Conservation (phyloP, 2,888 invertebrate genomes). For the Crematogaster levior region DNA sequence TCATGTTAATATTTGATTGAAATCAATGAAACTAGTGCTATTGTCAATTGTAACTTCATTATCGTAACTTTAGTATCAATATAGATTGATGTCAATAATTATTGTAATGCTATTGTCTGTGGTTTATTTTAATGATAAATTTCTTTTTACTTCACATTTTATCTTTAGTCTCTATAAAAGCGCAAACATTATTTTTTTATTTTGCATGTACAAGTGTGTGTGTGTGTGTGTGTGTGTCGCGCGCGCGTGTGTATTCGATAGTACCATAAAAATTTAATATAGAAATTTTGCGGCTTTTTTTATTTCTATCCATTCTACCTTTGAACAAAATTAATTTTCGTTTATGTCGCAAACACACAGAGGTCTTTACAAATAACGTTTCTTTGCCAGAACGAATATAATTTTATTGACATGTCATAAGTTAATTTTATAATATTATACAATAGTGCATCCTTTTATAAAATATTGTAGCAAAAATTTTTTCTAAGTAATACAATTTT, state of each 20-base stretch:
- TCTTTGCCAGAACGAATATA: slow-evolving; percentile 1
- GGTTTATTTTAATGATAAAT: not conserved
- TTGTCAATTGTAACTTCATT: slow-evolving; percentile 10
- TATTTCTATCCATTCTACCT: not conserved
- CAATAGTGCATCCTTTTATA: slow-evolving; percentile 42
- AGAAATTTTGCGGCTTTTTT: not conserved
- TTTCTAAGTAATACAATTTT: slow-evolving; percentile 32
- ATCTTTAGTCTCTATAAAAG: not conserved
- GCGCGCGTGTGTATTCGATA: not conserved
- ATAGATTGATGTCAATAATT: not conserved
- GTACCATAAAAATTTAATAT: not conserved
- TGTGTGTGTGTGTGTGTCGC: no score
- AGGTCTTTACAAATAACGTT: not conserved
- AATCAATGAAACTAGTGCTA: not conserved
- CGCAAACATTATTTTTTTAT: not conserved
- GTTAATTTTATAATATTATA: slow-evolving; percentile 63
- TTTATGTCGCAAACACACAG: not conserved
- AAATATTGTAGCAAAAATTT: slow-evolving; percentile 42
- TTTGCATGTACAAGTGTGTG: not conserved
- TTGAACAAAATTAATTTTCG: not conserved
- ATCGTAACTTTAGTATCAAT: not conserved
- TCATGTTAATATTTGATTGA: slow-evolving; percentile 15
- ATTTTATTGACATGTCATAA: slow-evolving; percentile 44
- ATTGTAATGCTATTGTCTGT: no score
- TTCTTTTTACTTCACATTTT: not conserved